Evolutionary conservation across 2,113 vertebrate species (phyloP), one percentile per base, ranked within the genome.

Genomic region (Malaclemys terrapin): DNA sequence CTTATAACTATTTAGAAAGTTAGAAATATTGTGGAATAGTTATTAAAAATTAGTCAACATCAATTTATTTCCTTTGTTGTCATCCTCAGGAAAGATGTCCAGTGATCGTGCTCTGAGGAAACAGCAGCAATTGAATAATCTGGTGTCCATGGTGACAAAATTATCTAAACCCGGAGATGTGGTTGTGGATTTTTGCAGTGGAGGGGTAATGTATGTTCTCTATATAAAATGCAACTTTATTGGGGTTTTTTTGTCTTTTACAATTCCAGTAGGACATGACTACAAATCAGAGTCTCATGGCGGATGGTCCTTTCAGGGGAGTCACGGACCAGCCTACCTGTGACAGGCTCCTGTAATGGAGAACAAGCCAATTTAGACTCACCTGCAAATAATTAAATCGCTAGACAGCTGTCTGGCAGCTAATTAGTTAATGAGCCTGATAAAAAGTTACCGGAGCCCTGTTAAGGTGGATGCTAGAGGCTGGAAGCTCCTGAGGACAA

Each of bases 171-270:
- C 99, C 8, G 98, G 99, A 81, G 91, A 99, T 97, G 98, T 98
- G 22, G 97, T 99, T 85, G 99, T 99, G 98, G 99, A 99, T 97
- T 99, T 99, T 97, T 99, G 99, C 98, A 99, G 99, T 27, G 99
- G 99, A 65, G 99, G 99, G 98, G 99, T 99, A 99, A 89, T 79
- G 42, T 92, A 80, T 92, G 83, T 94, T 93, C 94, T 85, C 42
- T 80, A 89, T 83, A 59, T 9, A 11, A 50, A 8, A 4, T 89
- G 24, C 17, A 56, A 0, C 87, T 88, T 59, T 50, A 59, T 80
- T 89, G 45, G 45, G 1, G 11, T 90, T 92, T 90, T 3, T 57
- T 24, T 4, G 1, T 78, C 24, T 65, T 87, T 19, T 42, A 4
- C 2, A 27, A 10, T 65, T 69, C 42, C 42, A 49, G 3, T 13